Evolutionary conservation across 2,113 vertebrate genomes (phyloP), one percentile per base, ranked within the genome.

Genomic region (Ptilorrhoa leucosticta): DNA sequence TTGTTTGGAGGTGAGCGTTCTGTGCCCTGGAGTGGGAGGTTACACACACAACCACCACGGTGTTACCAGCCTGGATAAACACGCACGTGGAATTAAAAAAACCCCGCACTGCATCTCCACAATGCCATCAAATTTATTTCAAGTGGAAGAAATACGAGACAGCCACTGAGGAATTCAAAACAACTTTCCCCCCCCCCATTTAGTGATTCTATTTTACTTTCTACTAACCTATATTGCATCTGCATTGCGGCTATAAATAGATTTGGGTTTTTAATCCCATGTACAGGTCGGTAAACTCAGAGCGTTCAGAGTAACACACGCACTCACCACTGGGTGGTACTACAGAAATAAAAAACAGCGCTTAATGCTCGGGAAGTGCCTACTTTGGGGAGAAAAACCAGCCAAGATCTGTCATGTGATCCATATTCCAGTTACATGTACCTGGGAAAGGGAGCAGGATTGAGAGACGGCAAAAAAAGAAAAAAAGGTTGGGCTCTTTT

Each of bases 191-290:
- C 10, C 5, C 24, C 23, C 22, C 3, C 21, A 8, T 18, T 42
- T 45, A 31, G 44, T 9, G 17, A 15, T 51, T 92, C 33, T 53
- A 2, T 47, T 66, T 70, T 31, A 66, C 51, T 65, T 77, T 44
- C 44, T 60, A 13, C 28, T 33, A 6, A 63, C 14, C 24, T 27
- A 7, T 14, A 20, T 3, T 1, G 28, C 48, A 78, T 91, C 91
- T 97, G 93, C 95, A 95, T 95, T 96, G 93, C 51, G 45, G 83
- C 80, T 87, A 87, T 89, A 87, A 93, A 81, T 84, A 79, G 54
- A 33, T 81, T 53, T 47, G 42, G 39, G 82, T 4, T 50, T 58
- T 87, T 63, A 73, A 39, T 45, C 26, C 56, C 6, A 6, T 0
- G 10, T 23, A 6, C 5, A 9, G 77, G 21, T 23, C 40, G 2